Evolutionary conservation across 2,797 vertebrate species (phyloP), one percentile per base, ranked within the genome.

Genomic region (Cuniculus paca): DNA sequence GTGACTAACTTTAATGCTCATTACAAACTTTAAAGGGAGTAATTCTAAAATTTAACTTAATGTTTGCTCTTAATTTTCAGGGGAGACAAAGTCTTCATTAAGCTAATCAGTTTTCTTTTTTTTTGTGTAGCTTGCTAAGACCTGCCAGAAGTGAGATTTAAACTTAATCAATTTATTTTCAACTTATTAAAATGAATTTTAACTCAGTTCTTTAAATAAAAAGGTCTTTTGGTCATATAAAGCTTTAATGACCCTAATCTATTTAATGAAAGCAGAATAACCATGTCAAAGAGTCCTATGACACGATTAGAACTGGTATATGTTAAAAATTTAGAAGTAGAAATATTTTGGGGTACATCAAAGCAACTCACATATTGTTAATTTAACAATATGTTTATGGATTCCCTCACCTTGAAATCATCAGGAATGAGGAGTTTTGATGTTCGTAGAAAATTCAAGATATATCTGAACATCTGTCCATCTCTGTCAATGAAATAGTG

Each of bases 381-480:
- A 94, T 82, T 90, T 50, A 82, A 95, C 54, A 56, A 22, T 56
- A 56, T 22, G 54, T 56, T 20, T 28, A 39, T 74, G 91, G 92
- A 97, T 98, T 85, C 97, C 97, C 99, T 99, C 98, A 99, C 99
- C 99, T 99, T 99, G 99, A 99, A 99, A 99, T 99, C 99, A 94
- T 99, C 99, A 94, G 99, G 99, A 98, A 99, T 99, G 98, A 99
- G 99, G 95, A 99, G 99, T 98, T 99, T 99, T 54, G 99, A 99
- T 96, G 99, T 99, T 98, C 99, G 99, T 98, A 99, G 99, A 98
- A 99, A 99, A 99, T 99, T 99, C 98, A 99, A 99, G 98, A 99
- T 99, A 98, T 99, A 99, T 99, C 99, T 99, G 99, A 99, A 99
- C 99, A 99, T 99, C 99, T 99, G 99, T 98, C 99, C 99, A 97